Evolutionary conservation across 2,113 vertebrate species (phyloP).

Genomic region (Pavo muticus): DNA sequence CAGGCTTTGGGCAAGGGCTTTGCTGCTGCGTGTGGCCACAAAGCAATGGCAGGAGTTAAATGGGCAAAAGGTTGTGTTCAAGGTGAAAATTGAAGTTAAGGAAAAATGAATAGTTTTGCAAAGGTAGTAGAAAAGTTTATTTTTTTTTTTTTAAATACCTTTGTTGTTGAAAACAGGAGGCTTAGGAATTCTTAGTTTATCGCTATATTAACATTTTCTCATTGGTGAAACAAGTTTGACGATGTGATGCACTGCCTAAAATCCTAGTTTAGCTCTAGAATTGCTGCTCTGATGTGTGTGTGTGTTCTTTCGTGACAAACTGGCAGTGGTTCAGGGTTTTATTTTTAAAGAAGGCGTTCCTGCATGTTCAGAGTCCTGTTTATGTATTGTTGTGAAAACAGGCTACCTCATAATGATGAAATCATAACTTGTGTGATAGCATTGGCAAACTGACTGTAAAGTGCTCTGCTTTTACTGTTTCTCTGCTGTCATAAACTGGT

Average conservation of each 20-base stretch:
- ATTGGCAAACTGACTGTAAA: conserved; percentile 47
- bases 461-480: neutral
- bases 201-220: neutral
- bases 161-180: neutral
- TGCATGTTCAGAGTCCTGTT: conserved; percentile 17
- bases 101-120: neutral
- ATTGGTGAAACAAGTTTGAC: neutral
- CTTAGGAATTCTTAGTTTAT: neutral
- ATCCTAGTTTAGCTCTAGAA: neutral
- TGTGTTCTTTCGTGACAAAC: neutral
- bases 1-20: neutral
- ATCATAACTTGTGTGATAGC: conserved; percentile 10
- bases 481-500: neutral
- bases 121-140: neutral
- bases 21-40: neutral
- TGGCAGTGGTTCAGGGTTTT: conserved; percentile 3
- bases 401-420: conserved; percentile 34
- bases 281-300: neutral
- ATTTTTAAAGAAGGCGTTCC: conserved; percentile 49
- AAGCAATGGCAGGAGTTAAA: neutral
- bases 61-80: neutral
- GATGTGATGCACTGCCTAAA: neutral
- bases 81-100: neutral
- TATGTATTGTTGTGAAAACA: conserved; percentile 6
- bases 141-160: neutral